phyloP scores from a whole-genome alignment of 2,797 vertebrate species.

The Chaunax sp. region DNA sequence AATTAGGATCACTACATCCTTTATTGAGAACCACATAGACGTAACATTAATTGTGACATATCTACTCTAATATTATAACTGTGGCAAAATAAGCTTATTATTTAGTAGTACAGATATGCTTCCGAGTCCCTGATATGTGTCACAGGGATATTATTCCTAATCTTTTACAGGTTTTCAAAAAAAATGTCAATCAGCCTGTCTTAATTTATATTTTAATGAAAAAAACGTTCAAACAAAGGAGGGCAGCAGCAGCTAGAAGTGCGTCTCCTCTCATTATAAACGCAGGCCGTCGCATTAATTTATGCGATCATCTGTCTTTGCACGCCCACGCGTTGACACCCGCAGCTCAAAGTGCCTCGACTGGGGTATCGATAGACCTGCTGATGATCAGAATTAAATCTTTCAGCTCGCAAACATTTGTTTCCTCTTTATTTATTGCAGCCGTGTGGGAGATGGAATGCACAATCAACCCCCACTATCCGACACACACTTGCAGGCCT shows the following conservation, averaged over 20 bases:
- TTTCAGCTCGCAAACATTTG: slow-evolving; percentile 29
- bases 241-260: slow-evolving; percentile 52
- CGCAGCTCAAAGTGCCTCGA: slow-evolving; percentile 35
- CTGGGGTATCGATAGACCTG: slow-evolving; percentile 48
- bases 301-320: slow-evolving; percentile 58
- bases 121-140: background rate
- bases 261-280: slow-evolving; percentile 53
- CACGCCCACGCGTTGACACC: slow-evolving; percentile 57
- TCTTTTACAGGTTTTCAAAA: slow-evolving; percentile 1
- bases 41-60: background rate
- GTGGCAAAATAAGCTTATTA: background rate
- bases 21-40: background rate
- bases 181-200: slow-evolving; percentile 16
- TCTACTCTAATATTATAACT: too few species aligned
- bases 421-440: slow-evolving; percentile 28
- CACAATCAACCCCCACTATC: background rate
- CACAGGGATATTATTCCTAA: background rate
- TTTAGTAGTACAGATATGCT: background rate
- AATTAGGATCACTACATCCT: background rate
- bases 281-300: slow-evolving; percentile 58
- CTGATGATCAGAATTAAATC: slow-evolving; percentile 41
- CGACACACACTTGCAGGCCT: slow-evolving; percentile 22
- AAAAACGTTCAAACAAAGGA: slow-evolving; percentile 52
- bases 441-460: slow-evolving; percentile 23
- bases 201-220: slow-evolving; percentile 24